Evolutionary conservation across 2,888 invertebrate genomes (phyloP).

Genomic region (Yponomeuta plumbellus): DNA sequence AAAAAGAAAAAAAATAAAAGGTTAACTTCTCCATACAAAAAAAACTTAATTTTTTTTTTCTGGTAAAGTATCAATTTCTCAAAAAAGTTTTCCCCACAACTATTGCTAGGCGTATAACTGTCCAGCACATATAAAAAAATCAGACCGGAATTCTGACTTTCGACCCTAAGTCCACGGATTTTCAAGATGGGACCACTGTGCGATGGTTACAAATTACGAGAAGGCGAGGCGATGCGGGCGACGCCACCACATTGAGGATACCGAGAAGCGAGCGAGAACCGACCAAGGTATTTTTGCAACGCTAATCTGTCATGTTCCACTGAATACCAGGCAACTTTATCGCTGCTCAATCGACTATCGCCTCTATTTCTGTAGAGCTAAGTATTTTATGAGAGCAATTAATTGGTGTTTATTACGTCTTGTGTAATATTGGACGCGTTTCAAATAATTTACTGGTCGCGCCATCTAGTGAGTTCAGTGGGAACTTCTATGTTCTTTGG

Average conservation of each 20-base stretch:
- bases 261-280: no score
- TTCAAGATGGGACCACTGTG: no score
- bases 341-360: not conserved
- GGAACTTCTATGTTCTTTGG: not conserved
- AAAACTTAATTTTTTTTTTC: no score
- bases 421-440: not conserved
- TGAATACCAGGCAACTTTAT: not conserved
- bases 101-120: no score
- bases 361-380: not conserved
- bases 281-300: constrained; percentile 49
- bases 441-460: not conserved
- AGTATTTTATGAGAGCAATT: not conserved
- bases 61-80: no score
- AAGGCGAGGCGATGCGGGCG: not conserved
- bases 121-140: no score
- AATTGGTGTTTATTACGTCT: not conserved
- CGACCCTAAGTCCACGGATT: no score
- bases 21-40: no score
- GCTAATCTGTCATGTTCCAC: not conserved
- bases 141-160: no score
- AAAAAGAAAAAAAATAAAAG: no score
- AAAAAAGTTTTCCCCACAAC: no score
- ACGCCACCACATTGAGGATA: constrained; percentile 32
- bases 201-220: no score
- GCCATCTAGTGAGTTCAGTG: not conserved